phyloP scores from a whole-genome alignment of 2,797 vertebrate genomes.

The Vireo griseus region DNA sequence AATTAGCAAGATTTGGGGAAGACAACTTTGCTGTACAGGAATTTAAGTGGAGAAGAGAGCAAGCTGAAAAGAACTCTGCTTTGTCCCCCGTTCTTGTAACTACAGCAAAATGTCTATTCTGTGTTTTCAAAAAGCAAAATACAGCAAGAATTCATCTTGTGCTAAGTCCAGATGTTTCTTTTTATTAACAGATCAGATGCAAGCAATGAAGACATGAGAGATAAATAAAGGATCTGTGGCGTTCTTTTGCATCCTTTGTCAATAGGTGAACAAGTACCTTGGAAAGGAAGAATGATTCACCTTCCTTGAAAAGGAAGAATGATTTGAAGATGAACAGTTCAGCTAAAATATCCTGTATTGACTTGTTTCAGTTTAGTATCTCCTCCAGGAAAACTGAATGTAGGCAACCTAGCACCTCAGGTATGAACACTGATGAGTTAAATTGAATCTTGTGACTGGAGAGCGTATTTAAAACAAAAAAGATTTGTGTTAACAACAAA shows the following conservation, averaged over 20 bases:
- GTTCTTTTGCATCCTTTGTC: not conserved
- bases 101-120: not conserved
- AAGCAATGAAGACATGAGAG: constrained; percentile 79
- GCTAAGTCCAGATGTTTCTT: constrained; percentile 10
- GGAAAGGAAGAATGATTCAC: constrained; percentile 23
- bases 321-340: not conserved
- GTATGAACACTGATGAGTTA: constrained; percentile 15
- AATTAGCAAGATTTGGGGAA: not conserved
- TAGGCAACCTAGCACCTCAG: constrained; percentile 46
- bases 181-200: constrained; percentile 78
- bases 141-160: not conserved
- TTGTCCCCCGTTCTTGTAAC: not conserved
- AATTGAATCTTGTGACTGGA: constrained; percentile 10
- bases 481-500: not conserved
- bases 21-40: not conserved
- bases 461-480: not conserved
- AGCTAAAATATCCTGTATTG: constrained; percentile 23
- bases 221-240: not conserved
- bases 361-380: constrained; percentile 45
- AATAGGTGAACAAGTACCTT: not conserved
- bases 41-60: not conserved
- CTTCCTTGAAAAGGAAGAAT: constrained; percentile 23
- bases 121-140: not conserved
- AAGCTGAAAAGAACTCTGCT: not conserved
- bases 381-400: constrained; percentile 44